Evolutionary conservation across 2,888 invertebrate species (phyloP).

Genomic region (Stenodema calcarata): DNA sequence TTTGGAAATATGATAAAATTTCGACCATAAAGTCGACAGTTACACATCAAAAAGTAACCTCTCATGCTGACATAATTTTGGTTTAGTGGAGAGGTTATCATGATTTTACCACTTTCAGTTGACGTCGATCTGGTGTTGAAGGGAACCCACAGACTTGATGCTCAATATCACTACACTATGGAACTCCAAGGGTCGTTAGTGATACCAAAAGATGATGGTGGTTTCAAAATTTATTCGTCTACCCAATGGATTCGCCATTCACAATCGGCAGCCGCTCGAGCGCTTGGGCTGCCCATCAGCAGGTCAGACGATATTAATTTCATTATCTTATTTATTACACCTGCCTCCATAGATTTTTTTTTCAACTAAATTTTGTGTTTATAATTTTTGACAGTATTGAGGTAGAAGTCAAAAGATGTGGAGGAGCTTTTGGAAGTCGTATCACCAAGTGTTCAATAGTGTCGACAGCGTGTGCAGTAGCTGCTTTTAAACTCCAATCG

Average conservation of each 20-base stretch:
- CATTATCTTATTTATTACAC: neutral
- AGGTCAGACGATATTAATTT: neutral
- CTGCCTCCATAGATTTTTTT: neutral
- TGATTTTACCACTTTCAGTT: neutral
- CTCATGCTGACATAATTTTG: no score
- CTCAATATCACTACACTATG: constrained; percentile 79
- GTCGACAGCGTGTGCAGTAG: constrained; percentile 62
- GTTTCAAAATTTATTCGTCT: constrained; percentile 69
- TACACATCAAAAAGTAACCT: no score
- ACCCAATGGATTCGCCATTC: constrained; percentile 72
- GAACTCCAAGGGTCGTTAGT: constrained; percentile 74
- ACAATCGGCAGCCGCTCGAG: constrained; percentile 67
- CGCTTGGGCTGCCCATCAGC: constrained; percentile 65
- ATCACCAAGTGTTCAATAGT: constrained; percentile 61
- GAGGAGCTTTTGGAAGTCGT: constrained; percentile 64
- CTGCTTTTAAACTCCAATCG: constrained; percentile 59
- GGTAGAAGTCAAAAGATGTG: constrained; percentile 61
- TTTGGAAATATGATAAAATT: no score
- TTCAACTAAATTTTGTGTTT: neutral
- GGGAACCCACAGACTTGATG: constrained; percentile 67
- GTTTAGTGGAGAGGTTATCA: no score
- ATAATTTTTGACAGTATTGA: constrained; percentile 59
- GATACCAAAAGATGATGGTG: constrained; percentile 74
- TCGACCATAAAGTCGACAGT: no score
- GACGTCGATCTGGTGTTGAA: neutral